Evolutionary conservation across 2,888 invertebrate species (phyloP).

Genomic region (Campopleginae sp.): DNA sequence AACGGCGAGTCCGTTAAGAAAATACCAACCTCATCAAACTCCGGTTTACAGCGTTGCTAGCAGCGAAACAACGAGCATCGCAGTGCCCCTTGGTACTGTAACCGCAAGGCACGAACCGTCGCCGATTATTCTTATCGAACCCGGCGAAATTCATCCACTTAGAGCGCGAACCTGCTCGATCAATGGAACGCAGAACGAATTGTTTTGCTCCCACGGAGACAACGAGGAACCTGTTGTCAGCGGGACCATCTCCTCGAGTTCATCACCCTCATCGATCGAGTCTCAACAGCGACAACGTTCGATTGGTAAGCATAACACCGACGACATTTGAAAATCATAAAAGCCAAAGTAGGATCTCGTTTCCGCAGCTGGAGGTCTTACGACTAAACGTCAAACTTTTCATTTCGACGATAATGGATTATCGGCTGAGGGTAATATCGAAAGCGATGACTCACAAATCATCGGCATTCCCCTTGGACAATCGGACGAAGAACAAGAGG

Average conservation of each 20-base stretch:
- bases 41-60: slow-evolving; percentile 87
- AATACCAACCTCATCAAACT: slow-evolving; percentile 89
- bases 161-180: slow-evolving; percentile 47
- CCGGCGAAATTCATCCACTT: slow-evolving; percentile 71
- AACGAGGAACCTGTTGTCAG: slow-evolving; percentile 19
- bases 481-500: neutral
- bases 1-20: slow-evolving; percentile 90
- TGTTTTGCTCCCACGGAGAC: slow-evolving; percentile 50
- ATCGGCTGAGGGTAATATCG: slow-evolving; percentile 38
- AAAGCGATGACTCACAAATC: slow-evolving; percentile 3
- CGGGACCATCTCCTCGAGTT: neutral
- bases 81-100: slow-evolving; percentile 79
- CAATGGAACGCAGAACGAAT: slow-evolving; percentile 28
- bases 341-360: slow-evolving; percentile 74
- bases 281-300: slow-evolving; percentile 33
- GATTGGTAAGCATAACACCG: slow-evolving; percentile 63
- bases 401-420: slow-evolving; percentile 35
- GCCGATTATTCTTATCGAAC: slow-evolving; percentile 76
- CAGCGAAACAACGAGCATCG: slow-evolving; percentile 80
- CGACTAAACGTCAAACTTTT: slow-evolving; percentile 33
- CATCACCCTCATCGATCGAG: slow-evolving; percentile 34
- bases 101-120: slow-evolving; percentile 80
- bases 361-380: slow-evolving; percentile 68
- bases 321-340: slow-evolving; percentile 69
- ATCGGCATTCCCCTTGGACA: neutral